These are phyloP conservation scores for Strix aluco DNA, from an alignment of 2,113 vertebrate species.

Conservation along the genomic window DNA sequence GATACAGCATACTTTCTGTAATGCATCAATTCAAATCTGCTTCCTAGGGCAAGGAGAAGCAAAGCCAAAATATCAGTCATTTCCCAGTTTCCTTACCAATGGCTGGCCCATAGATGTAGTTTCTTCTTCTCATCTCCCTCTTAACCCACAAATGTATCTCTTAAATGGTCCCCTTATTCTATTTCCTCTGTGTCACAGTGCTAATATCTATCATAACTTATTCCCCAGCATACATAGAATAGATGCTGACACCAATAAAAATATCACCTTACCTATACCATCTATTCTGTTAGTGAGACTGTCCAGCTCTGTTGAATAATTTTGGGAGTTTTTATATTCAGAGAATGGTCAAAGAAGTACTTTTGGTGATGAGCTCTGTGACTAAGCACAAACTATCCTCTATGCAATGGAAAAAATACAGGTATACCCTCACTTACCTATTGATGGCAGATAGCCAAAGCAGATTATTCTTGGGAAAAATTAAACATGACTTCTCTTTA, in stretches of 20 bases:
- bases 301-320: not conserved
- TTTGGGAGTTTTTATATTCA: not conserved
- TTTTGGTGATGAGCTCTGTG: not conserved
- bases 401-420: conserved; percentile 10
- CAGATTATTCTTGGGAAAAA: conserved; percentile 77
- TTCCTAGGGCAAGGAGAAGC: not conserved
- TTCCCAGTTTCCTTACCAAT: not conserved
- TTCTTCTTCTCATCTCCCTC: not conserved
- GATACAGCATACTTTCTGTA: not conserved
- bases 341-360: not conserved
- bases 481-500: conserved; percentile 72
- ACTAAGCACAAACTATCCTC: conserved; percentile 24
- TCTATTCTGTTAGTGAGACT: not conserved
- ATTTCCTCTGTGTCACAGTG: not conserved
- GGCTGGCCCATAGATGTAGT: not conserved
- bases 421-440: conserved; percentile 6
- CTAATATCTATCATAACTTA: not conserved
- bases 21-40: not conserved
- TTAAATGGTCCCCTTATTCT: rapidly evolving
- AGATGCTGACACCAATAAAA: not conserved
- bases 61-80: not conserved
- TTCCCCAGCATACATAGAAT: not conserved
- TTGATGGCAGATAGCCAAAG: conserved; percentile 70
- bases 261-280: not conserved
- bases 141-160: not conserved